Conservation (phyloP, 2,888 invertebrate species). For the Mesoligia furuncula region DNA sequence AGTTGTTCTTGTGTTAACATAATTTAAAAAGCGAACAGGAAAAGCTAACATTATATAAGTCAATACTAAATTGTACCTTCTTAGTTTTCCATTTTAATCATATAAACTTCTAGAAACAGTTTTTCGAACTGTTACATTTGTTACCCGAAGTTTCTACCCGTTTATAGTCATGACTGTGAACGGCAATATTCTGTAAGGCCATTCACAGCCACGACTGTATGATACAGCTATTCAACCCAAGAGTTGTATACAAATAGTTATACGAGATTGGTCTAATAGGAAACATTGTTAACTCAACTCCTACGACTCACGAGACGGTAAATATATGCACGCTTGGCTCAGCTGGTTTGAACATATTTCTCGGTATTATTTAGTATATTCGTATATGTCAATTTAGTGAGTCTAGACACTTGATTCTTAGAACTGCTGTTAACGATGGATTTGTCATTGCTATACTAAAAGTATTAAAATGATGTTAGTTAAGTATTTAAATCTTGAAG, state of each 20-base stretch:
- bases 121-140: not conserved
- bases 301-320: slow-evolving; percentile 2
- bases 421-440: not conserved
- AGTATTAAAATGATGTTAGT: not conserved
- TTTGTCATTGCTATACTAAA: not conserved
- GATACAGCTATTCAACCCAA: slow-evolving; percentile 16
- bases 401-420: slow-evolving; percentile 27
- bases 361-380: not conserved
- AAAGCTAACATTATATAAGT: not conserved
- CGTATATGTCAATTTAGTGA: not conserved
- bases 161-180: not conserved
- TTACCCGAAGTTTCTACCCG: not conserved
- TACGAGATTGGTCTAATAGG: slow-evolving; percentile 4
- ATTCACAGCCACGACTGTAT: not conserved
- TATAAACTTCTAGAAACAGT: not conserved
- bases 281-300: slow-evolving; percentile 27
- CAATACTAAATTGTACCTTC: too few relatives aligned
- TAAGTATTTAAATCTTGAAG: not conserved
- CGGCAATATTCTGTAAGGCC: not conserved
- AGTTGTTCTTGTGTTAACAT: too few relatives aligned
- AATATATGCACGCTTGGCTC: slow-evolving; percentile 12
- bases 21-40: too few relatives aligned
- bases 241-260: slow-evolving; percentile 23
- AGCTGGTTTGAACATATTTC: slow-evolving; percentile 9
- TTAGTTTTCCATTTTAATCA: not conserved